phyloP scores from a whole-genome alignment of 2,113 vertebrate species.

The Sylvietta virens region DNA sequence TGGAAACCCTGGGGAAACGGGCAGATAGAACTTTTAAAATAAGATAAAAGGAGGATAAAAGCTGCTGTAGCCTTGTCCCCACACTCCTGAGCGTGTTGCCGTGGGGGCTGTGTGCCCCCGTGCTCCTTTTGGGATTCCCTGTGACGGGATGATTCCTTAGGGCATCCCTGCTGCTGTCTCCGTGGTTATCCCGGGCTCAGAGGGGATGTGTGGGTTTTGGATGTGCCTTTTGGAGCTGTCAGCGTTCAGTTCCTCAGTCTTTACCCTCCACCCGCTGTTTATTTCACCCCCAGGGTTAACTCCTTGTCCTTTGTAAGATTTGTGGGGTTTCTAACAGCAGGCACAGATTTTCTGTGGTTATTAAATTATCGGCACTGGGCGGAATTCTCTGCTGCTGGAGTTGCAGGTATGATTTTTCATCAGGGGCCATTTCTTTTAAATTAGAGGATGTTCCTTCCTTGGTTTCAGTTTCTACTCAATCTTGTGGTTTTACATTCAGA shows the following conservation, averaged over 20 bases:
- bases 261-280: rapidly evolving
- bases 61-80: not conserved
- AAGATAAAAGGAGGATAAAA: not conserved
- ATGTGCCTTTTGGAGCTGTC: not conserved
- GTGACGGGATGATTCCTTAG: not conserved
- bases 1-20: not conserved
- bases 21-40: not conserved
- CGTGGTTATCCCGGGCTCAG: not conserved
- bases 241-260: not conserved
- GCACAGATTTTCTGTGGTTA: not conserved
- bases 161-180: not conserved
- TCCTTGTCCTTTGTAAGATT: not conserved
- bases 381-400: not conserved
- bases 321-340: not conserved
- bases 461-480: not conserved
- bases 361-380: not conserved
- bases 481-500: not conserved
- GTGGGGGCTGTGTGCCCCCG: not conserved
- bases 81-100: not conserved
- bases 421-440: not conserved
- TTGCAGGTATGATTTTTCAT: not conserved
- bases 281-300: not conserved
- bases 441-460: not conserved
- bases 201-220: not conserved
- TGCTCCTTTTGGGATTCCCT: not conserved